Percentiles rank a stretch among this genome's conserved stretches.
phyloP scores from a whole-genome alignment of 2,113 vertebrate species.

The Grus americana region DNA sequence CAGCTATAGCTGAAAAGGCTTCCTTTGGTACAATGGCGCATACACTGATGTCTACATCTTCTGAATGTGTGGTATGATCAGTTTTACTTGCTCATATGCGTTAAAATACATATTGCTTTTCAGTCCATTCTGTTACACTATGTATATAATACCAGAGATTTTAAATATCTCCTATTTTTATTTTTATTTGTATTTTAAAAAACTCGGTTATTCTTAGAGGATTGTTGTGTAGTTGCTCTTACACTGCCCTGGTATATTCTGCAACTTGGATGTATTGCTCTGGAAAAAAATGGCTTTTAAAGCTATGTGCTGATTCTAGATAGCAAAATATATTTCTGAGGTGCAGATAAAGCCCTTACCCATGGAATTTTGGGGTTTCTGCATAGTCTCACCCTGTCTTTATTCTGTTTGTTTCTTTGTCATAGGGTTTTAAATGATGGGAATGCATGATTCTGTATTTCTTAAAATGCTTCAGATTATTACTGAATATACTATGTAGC shows the following conservation, averaged over 20 bases:
- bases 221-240: neutral
- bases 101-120: neutral
- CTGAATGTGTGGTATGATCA: slow-evolving; percentile 66
- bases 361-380: neutral
- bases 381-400: neutral
- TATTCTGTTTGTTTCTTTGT: neutral
- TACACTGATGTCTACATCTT: slow-evolving; percentile 25
- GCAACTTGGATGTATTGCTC: neutral
- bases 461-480: neutral
- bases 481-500: neutral
- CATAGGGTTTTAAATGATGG: neutral
- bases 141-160: neutral
- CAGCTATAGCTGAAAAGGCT: neutral
- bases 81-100: neutral
- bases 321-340: neutral
- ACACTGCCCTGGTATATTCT: neutral
- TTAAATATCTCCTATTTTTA: neutral
- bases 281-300: neutral
- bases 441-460: neutral
- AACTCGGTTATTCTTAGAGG: neutral
- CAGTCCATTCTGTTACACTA: neutral
- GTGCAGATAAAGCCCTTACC: neutral
- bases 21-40: slow-evolving; percentile 55
- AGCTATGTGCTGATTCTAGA: neutral
- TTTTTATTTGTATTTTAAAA: neutral